Evolutionary conservation across 2,797 vertebrate species (phyloP).

Genomic region (Lemur catta): DNA sequence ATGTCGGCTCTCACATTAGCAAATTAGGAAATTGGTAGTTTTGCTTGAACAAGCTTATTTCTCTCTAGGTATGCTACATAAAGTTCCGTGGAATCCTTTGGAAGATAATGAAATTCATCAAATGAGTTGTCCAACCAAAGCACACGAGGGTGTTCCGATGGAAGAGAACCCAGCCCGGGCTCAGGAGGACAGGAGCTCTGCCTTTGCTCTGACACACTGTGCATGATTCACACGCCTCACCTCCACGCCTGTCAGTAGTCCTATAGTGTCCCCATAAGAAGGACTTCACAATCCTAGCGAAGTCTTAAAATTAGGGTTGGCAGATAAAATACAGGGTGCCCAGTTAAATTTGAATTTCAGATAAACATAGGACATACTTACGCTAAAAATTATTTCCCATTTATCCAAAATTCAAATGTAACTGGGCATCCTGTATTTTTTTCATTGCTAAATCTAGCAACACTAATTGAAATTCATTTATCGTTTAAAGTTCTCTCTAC

Average conservation of each 20-base stretch:
- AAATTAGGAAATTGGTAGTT: conserved; percentile 28
- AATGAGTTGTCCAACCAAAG: neutral
- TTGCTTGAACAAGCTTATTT: conserved; percentile 22
- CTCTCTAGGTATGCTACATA: neutral
- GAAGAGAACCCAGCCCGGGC: neutral
- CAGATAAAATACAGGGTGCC: neutral
- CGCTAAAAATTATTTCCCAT: neutral
- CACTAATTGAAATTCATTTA: neutral
- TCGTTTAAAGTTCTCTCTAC: neutral
- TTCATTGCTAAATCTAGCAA: neutral
- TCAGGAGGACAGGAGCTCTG: neutral
- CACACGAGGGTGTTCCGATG: neutral
- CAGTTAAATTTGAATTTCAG: neutral
- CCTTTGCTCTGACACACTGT: neutral
- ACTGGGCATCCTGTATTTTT: neutral
- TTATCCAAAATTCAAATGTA: neutral
- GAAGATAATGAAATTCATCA: neutral
- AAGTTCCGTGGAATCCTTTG: neutral
- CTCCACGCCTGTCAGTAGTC: no score
- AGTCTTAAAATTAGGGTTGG: neutral
- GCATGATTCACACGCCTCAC: no score
- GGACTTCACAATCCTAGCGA: neutral
- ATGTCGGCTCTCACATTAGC: neutral
- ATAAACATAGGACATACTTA: neutral
- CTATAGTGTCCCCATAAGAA: neutral